Evolutionary conservation across 2,113 vertebrate genomes (phyloP).

Genomic region (Glaucidium brasilianum): DNA sequence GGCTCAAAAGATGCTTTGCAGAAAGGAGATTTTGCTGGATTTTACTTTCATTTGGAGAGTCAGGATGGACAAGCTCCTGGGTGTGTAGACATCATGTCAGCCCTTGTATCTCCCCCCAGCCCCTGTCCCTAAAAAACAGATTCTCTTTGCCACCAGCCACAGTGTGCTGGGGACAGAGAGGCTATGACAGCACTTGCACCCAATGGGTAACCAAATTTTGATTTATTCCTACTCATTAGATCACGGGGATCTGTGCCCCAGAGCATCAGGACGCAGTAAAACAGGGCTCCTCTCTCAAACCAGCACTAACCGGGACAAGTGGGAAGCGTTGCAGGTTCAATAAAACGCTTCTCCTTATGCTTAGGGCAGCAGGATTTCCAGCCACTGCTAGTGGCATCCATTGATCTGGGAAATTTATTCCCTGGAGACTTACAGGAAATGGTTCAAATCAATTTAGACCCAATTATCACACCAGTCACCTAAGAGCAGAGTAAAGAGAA

Average conservation of each 20-base stretch:
- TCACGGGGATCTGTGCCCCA: not conserved
- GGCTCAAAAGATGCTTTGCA: not conserved
- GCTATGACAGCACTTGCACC: not conserved
- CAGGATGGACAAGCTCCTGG: not conserved
- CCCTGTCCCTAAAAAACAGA: not conserved
- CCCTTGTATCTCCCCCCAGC: not conserved
- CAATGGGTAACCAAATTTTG: rapidly evolving
- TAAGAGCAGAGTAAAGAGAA: not conserved
- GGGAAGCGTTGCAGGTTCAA: not conserved
- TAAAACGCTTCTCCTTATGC: rapidly evolving
- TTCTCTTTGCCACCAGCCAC: not conserved
- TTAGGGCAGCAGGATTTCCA: not conserved
- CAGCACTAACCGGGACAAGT: not conserved
- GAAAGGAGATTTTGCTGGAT: not conserved
- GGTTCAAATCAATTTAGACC: not conserved
- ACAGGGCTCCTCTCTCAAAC: rapidly evolving
- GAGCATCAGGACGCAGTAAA: not conserved
- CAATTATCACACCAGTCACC: not conserved
- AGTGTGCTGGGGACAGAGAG: not conserved
- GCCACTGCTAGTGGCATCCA: not conserved
- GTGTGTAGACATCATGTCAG: rapidly evolving
- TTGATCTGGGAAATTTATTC: not conserved
- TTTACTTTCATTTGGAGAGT: not conserved
- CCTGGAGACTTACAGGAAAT: not conserved
- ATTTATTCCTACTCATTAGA: not conserved